Base-by-base conservation (phyloP, 2,113 vertebrate genomes). In the Nothoprocta perdicaria region DNA sequence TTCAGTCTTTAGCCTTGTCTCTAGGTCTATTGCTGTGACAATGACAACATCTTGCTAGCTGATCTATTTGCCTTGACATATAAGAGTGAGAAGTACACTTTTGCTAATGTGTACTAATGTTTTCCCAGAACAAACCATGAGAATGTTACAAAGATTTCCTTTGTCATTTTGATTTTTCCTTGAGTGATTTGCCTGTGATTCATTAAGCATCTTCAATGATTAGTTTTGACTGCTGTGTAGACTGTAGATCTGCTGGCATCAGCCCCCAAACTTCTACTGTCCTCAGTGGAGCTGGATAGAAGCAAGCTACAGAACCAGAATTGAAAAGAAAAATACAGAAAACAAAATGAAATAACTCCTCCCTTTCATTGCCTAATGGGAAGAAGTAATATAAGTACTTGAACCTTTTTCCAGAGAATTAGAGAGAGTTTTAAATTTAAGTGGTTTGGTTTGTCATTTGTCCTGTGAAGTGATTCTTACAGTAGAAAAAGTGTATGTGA, bases 381-480 rank as follows among this genome's bases (percentile, higher is more conserved):
- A 80, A 1, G 57, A 35, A 84, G 19, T 35, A 48, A 83, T 40
- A 3, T 2, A 67, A 79, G 31, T 41, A 80, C 48, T 52, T 77
- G 46, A 84, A 77, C 8, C 31, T 27, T 88, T 65, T 74, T n/a
- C 9, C 60, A 14, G 12, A 86, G 45, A 79, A 71, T 45, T 63
- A 11, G 19, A 75, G 52, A 58, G 16, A 91, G 75, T 35, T 62
- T 94, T 91, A 84, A 83, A 92, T 43, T n/a, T 65, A n/a, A 79
- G 17, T 61, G 72, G 48, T 83, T 75, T 31, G 78, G 45, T 50
- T 86, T 69, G n/a, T 85, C 1, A 35, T 93, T 93, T 95, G 14
- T 93, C 35, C 84, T 86, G 31, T 35, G 75, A 63, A 92, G 86
- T 61, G 60, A 78, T 95, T 96, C 80, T 84, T 81, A 26, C 24